Conservation (phyloP, 2,113 vertebrate species). For the Indicator maculatus region DNA sequence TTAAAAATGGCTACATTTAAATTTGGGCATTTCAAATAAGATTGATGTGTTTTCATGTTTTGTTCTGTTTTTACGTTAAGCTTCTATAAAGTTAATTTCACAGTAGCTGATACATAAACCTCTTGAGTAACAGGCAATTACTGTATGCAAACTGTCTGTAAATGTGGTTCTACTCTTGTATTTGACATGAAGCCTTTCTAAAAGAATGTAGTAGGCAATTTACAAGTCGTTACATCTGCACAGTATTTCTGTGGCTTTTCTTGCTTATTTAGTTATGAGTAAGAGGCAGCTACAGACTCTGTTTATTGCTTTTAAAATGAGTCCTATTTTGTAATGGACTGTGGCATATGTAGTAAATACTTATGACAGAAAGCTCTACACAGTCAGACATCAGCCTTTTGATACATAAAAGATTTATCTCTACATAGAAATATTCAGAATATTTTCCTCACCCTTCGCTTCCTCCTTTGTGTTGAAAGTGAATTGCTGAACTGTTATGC, state of each 20-base stretch:
- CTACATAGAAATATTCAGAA: background rate
- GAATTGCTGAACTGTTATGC: constrained; percentile 7
- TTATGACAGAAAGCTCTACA: background rate
- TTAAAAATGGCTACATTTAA: background rate
- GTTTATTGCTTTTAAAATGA: background rate
- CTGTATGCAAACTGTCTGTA: background rate
- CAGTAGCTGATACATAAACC: background rate
- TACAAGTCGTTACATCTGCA: background rate
- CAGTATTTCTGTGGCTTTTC: background rate
- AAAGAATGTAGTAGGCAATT: background rate
- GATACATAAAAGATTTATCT: background rate
- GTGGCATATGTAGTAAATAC: background rate
- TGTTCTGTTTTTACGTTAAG: background rate
- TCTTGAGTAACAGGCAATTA: background rate
- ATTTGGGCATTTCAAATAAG: background rate
- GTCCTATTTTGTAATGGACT: background rate
- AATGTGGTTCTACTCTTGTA: background rate
- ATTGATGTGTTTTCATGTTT: no score
- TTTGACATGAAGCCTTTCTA: background rate
- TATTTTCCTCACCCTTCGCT: background rate
- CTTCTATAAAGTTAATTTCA: background rate
- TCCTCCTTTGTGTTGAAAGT: background rate
- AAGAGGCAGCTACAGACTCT: background rate
- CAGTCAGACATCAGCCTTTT: background rate
- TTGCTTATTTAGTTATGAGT: background rate